Evolutionary conservation across 2,888 invertebrate genomes (phyloP).

Genomic region (Apodemia hepburni): DNA sequence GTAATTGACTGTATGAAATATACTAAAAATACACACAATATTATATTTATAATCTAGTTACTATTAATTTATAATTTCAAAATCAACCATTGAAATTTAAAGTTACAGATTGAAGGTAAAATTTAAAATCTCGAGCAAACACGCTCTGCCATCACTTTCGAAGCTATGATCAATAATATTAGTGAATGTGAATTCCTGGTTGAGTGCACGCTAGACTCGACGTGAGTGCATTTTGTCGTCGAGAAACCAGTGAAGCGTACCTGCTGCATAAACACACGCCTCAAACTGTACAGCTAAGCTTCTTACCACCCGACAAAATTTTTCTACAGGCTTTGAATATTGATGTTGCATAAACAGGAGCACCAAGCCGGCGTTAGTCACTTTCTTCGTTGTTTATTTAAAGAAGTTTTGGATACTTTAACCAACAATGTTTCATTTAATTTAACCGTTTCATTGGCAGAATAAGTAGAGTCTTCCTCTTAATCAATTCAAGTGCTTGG

Average conservation of each 20-base stretch:
- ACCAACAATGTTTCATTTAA: background rate
- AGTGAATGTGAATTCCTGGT: slow-evolving; percentile 57
- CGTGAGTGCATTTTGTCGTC: slow-evolving; percentile 73
- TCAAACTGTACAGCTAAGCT: slow-evolving; percentile 20
- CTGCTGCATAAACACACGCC: slow-evolving; percentile 20
- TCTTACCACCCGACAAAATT: slow-evolving; percentile 13
- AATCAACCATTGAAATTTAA: background rate
- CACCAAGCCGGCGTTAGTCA: background rate
- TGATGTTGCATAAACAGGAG: slow-evolving; percentile 12
- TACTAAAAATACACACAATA: too few relatives aligned
- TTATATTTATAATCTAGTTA: too few relatives aligned
- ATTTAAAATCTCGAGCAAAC: slow-evolving; percentile 3
- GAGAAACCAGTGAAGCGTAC: slow-evolving; percentile 38
- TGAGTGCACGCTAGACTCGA: slow-evolving; percentile 47
- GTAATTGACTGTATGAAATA: too few relatives aligned
- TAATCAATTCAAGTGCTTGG: too few relatives aligned
- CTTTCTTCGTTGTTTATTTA: background rate
- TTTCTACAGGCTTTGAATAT: slow-evolving; percentile 13
- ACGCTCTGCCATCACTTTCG: slow-evolving; percentile 11
- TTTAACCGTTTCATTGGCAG: too few relatives aligned
- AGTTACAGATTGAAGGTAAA: background rate
- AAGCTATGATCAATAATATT: slow-evolving; percentile 54
- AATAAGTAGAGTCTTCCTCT: too few relatives aligned
- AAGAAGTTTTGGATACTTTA: background rate
- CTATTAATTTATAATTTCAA: too few relatives aligned